Base-by-base conservation (phyloP, 2,113 vertebrate genomes). In the Chaetodon trifascialis region DNA sequence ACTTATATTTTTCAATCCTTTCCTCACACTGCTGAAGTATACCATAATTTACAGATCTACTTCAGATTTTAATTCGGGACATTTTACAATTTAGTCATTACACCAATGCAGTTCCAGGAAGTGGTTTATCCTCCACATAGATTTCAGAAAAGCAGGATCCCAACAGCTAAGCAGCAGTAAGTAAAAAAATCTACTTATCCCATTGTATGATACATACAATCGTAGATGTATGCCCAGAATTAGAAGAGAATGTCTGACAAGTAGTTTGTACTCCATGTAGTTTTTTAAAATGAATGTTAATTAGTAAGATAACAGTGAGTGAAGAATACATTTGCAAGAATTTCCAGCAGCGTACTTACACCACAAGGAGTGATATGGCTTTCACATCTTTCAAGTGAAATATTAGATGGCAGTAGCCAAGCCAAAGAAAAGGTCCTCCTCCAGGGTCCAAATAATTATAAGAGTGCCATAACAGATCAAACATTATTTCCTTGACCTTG, bases 381-480 rank as follows among this genome's bases (percentile, higher is more conserved):
- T 87, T 78, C 51, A 87, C 83, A 80, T 91, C 88, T 85, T 89
- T 84, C 81, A 86, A 82, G 68, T 94, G 86, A 91, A 91, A 94
- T 92, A 92, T 91, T 89, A 91, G 75, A 87, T 71, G 79, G 84
- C 79, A 76, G 79, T 21, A 83, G 81, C 83, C 73, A 81, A 92
- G 92, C 91, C 91, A 94, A 93, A 92, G 84, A 84, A 90, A 92
- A 94, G 88, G 88, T 88, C 85, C 85, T 89, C 80, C 90, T 94
- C 91, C 78, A 68, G 88, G 89, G 92, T 88, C 88, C 87, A 90
- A 91, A 94, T 92, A 91, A 94, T 94, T 93, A 92, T 86, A 88
- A 84, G 85, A 87, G 82, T 86, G 89, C 87, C 91, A 91, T 92
- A 92, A 90, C 90, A 92, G 92, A 95, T 92, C 89, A 92, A 88